A percentile compares a stretch with the other conserved stretches of the same genome.
These are phyloP conservation scores for Drosophila tripunctata DNA, from an alignment of 2,888 invertebrate genomes.

Conservation along the genomic window DNA sequence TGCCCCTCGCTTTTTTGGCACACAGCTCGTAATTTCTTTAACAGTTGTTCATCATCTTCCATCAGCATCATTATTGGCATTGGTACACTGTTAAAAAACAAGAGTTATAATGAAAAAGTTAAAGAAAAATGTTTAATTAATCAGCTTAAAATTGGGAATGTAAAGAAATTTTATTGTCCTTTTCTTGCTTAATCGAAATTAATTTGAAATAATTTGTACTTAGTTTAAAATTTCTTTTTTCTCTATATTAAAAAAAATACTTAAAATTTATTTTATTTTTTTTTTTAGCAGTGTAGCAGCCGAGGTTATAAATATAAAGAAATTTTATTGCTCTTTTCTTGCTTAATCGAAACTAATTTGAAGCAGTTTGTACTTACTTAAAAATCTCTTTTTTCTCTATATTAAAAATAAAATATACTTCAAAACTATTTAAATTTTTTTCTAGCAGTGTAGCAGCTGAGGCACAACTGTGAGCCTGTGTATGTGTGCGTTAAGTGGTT, in stretches of 20 bases:
- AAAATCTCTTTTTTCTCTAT: too few species aligned
- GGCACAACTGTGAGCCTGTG: slow-evolving; percentile 9
- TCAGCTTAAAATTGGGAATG: too few species aligned
- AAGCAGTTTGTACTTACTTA: too few species aligned
- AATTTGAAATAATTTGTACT: too few species aligned
- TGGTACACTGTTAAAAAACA: background rate
- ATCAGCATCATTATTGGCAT: slow-evolving; percentile 5
- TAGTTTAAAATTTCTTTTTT: too few species aligned
- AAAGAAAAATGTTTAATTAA: too few species aligned
- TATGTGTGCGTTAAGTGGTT: slow-evolving; percentile 66
- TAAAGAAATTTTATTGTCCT: background rate
- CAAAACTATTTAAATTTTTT: background rate
- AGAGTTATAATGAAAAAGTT: background rate
- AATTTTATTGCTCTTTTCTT: background rate
- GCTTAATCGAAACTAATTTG: too few species aligned
- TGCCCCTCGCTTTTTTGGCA: slow-evolving; percentile 43
- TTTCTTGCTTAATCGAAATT: background rate
- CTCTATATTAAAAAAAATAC: too few species aligned
- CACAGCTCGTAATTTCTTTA: slow-evolving; percentile 80
- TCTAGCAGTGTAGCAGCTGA: background rate
- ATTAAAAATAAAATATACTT: too few species aligned
- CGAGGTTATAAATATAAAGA: too few species aligned
- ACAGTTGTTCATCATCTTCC: slow-evolving; percentile 74
- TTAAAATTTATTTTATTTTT: too few species aligned
- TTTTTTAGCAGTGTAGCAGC: too few species aligned